Percentiles rank a stretch among this genome's conserved stretches.
Evolutionary conservation across 2,113 vertebrate genomes (phyloP).

Genomic region (Perognathus longimembris): DNA sequence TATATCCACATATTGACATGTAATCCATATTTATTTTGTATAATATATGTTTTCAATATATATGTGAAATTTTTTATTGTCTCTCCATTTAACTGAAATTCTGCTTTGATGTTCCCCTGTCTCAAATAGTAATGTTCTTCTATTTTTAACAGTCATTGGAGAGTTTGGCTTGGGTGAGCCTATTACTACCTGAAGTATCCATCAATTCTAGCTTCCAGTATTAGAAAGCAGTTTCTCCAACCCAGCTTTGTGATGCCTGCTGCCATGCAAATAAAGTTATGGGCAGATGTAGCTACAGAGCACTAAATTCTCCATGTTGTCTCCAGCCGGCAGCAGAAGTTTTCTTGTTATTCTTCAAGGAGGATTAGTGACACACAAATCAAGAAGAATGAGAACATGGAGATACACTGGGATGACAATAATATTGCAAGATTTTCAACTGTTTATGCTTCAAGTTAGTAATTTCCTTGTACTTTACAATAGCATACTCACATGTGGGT

Average conservation of each 20-base stretch:
- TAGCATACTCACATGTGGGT: neutral
- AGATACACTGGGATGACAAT: neutral
- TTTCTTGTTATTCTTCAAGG: neutral
- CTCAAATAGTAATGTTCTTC: neutral
- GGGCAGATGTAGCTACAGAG: neutral
- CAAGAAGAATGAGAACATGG: neutral
- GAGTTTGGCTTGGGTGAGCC: neutral
- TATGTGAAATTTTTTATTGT: constrained; percentile 18
- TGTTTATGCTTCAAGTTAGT: neutral
- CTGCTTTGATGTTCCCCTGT: neutral
- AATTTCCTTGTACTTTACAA: neutral
- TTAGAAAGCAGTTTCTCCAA: neutral
- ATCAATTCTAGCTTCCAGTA: neutral
- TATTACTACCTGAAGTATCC: neutral
- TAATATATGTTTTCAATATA: neutral
- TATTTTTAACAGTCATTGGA: too few relatives aligned
- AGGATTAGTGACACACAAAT: neutral
- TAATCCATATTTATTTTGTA: too few relatives aligned
- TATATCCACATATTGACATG: too few relatives aligned
- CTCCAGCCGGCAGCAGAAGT: neutral
- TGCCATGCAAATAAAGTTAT: neutral
- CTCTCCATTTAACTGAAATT: neutral
- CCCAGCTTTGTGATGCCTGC: neutral
- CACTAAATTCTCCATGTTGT: neutral
- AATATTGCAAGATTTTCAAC: neutral